Percentiles rank a stretch among this genome's conserved stretches.
phyloP scores from a whole-genome alignment of 1,140 invertebrate species.

The Armadillidium nasatum region DNA sequence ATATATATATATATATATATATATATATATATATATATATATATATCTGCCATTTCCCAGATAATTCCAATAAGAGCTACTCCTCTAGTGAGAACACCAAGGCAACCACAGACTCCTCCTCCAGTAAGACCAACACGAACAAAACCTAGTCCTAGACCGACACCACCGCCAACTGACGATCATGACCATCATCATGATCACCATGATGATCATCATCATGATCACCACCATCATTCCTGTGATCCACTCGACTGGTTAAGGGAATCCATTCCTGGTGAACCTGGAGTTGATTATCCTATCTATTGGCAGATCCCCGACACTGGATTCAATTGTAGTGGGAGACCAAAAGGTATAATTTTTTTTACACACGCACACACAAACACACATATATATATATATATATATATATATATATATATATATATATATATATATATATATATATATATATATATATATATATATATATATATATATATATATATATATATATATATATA shows the following conservation, averaged over 20 bases:
- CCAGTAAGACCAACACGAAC: not conserved
- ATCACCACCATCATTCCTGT: conserved; percentile 34
- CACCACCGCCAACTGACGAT: not conserved
- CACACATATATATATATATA: not conserved
- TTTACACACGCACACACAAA: not conserved
- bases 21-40: too few species aligned
- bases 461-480: not conserved
- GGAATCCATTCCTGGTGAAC: conserved; percentile 65
- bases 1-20: too few species aligned
- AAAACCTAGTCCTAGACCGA: too few species aligned
- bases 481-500: conserved; percentile 20
- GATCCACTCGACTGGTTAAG: conserved; percentile 53
- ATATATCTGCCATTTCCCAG: too few species aligned
- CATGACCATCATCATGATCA: conserved; percentile 27
- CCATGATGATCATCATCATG: conserved; percentile 27
- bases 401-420: not conserved
- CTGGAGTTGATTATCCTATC: conserved; percentile 67
- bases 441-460: too few species aligned
- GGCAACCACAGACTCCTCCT: not conserved
- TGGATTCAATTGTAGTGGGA: conserved; percentile 60
- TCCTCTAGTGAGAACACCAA: too few species aligned
- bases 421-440: too few species aligned
- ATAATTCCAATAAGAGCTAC: not conserved
- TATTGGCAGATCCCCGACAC: conserved; percentile 61
- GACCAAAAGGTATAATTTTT: not conserved